Evolutionary conservation across 2,113 vertebrate species (phyloP).

Genomic region (Azemiops feae): DNA sequence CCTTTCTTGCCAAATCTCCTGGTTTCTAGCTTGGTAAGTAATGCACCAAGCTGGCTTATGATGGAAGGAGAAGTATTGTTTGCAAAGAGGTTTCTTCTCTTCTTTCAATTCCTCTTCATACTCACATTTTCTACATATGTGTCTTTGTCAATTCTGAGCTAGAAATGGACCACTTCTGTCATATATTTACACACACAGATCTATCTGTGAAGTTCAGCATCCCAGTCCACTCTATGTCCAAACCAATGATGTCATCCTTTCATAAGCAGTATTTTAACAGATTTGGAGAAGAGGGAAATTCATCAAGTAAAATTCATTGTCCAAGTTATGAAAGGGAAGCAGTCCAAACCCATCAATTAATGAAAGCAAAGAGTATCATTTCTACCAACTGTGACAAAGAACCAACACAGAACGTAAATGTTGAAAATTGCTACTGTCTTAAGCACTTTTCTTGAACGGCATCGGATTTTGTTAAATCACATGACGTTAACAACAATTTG

Average conservation of each 20-base stretch:
- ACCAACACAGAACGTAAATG: neutral
- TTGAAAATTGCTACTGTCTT: constrained; percentile 1
- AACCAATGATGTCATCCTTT: neutral
- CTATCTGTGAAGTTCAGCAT: too few relatives aligned
- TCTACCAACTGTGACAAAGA: neutral
- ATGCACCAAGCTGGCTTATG: neutral
- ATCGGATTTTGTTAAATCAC: constrained; percentile 10
- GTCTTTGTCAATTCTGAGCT: neutral
- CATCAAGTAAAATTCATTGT: neutral
- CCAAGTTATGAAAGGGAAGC: neutral
- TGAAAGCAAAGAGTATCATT: neutral
- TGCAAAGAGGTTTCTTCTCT: too few relatives aligned
- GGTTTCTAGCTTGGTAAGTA: neutral
- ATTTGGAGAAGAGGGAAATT: neutral
- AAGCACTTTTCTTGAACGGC: neutral
- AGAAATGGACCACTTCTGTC: neutral
- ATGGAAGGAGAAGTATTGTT: neutral
- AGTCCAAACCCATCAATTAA: constrained; percentile 2
- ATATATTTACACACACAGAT: neutral
- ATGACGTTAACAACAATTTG: neutral
- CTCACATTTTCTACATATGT: neutral
- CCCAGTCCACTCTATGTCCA: neutral
- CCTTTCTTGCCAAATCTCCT: too few relatives aligned
- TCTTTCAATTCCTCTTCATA: neutral
- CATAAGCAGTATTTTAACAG: neutral